Evolutionary conservation across 53 echinoderm and acorn worm genomes (phyloP).

Genomic region (Henricia sp.): DNA sequence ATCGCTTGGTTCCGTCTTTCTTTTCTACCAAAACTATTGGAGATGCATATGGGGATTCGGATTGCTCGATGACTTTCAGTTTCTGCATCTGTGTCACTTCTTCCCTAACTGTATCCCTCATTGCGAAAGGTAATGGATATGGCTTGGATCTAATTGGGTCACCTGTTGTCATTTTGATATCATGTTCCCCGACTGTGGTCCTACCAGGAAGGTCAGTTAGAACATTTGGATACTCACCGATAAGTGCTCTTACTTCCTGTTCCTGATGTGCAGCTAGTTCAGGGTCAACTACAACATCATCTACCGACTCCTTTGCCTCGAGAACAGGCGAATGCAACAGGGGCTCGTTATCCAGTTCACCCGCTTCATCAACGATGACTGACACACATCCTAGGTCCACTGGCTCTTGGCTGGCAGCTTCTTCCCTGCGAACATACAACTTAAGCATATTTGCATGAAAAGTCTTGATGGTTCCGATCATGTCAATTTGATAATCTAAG

Average conservation of each 20-base stretch:
- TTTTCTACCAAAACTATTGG: constrained; percentile 69
- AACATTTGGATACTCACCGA: constrained; percentile 48
- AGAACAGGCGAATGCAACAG: background rate
- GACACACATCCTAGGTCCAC: too few relatives aligned
- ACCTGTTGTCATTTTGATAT: constrained; percentile 52
- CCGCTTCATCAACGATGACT: background rate
- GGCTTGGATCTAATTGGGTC: constrained; percentile 51
- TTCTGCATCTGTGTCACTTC: constrained; percentile 63
- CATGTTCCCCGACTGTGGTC: constrained; percentile 56
- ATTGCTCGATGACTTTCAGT: constrained; percentile 66
- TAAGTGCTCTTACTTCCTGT: constrained; percentile 18
- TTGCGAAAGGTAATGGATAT: constrained; percentile 64
- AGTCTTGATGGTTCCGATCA: too few relatives aligned
- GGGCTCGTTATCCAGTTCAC: background rate
- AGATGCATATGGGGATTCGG: constrained; percentile 64
- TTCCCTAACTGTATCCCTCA: constrained; percentile 36
- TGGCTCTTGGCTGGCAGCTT: too few relatives aligned
- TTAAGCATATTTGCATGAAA: too few relatives aligned
- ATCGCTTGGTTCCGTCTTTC: constrained; percentile 50
- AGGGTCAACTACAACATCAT: background rate
- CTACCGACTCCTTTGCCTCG: constrained; percentile 4
- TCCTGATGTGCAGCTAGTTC: background rate
- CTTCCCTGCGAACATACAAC: too few relatives aligned
- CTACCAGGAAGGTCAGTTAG: constrained; percentile 75
- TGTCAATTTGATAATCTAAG: too few relatives aligned